Evolutionary conservation across 2,797 vertebrate genomes (phyloP), one percentile per base, ranked within the genome.

Genomic region (Cryptoprocta ferox): DNA sequence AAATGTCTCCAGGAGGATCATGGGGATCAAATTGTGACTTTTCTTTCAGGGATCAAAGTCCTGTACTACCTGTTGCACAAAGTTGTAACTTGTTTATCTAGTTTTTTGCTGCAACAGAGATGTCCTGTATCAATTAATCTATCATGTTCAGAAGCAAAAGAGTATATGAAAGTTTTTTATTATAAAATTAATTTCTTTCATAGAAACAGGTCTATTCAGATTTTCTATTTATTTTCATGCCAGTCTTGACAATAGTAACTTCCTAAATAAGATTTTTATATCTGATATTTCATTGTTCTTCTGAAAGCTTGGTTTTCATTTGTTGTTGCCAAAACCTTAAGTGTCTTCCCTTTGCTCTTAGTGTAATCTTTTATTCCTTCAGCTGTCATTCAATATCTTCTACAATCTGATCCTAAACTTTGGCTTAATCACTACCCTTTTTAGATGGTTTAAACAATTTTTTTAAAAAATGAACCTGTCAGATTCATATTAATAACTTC

Each of bases 161-260:
- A 65, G 3, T 39, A 81, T 61, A 42, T 8, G 39, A 66, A 71
- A 10, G 6, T 9, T 68, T 59, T 71, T 93, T 30, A 75, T 81
- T 75, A 59, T 68, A 80, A 66, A 86, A 90, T 80, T 85, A 71
- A 84, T 85, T 93, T 84, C 9, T 80, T 81, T 75, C 75, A 75
- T 75, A 94, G 32, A 81, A 81, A 66, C 86, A 48, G 8, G 32
- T 76, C 24, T 84, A n/a, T 66, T 81, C 19, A 94, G 19, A 91
- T 81, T 93, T 90, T 56, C 39, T 18, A n/a, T 71, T 85, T 80
- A 28, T 86, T 91, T 37, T 85, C 71, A 73, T n/a, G 24, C 6
- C 32, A 75, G 26, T 66, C 86, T 90, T 91, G 15, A 86, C 19
- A 59, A 56, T 0, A 59, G 19, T 48, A 66, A 6, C 19, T 81